Percentiles rank a stretch among this genome's conserved stretches.
Evolutionary conservation across 1,140 invertebrate genomes (phyloP).

Genomic region (Cyclargus thomasi): DNA sequence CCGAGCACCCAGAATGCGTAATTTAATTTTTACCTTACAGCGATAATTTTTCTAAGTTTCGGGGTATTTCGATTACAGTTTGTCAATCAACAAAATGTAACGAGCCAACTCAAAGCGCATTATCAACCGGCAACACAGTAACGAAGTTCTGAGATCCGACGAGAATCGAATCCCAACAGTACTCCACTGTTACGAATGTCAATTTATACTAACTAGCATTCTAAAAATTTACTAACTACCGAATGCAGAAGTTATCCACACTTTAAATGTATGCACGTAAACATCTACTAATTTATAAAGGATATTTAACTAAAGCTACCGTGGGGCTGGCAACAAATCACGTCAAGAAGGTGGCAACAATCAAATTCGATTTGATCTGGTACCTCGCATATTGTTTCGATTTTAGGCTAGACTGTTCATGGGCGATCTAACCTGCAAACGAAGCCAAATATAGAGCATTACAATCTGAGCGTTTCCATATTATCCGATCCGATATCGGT

Average conservation of each 20-base stretch:
- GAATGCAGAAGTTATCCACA: conserved; percentile 65
- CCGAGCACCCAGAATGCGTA: neutral
- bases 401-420: too few species aligned
- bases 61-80: neutral
- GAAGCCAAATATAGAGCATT: too few species aligned
- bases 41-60: conserved; percentile 13
- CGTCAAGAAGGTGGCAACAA: conserved; percentile 4
- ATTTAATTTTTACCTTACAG: conserved; percentile 10
- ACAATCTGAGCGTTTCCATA: too few species aligned
- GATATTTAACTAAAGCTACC: conserved; percentile 66
- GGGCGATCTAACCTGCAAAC: too few species aligned
- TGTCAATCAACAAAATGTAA: conserved; percentile 13
- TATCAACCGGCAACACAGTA: conserved; percentile 50
- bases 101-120: conserved; percentile 47
- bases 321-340: conserved; percentile 45
- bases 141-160: conserved; percentile 22
- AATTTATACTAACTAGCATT: conserved; percentile 73
- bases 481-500: too few species aligned
- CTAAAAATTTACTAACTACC: conserved; percentile 72
- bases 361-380: neutral
- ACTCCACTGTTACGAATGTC: conserved; percentile 47
- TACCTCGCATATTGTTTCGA: too few species aligned
- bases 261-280: conserved; percentile 59
- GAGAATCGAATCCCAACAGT: conserved; percentile 30
- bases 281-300: conserved; percentile 62